Percentiles rank a stretch among this genome's conserved stretches.
phyloP scores from a whole-genome alignment of 2,113 vertebrate species.

The Pampusana beccarii region DNA sequence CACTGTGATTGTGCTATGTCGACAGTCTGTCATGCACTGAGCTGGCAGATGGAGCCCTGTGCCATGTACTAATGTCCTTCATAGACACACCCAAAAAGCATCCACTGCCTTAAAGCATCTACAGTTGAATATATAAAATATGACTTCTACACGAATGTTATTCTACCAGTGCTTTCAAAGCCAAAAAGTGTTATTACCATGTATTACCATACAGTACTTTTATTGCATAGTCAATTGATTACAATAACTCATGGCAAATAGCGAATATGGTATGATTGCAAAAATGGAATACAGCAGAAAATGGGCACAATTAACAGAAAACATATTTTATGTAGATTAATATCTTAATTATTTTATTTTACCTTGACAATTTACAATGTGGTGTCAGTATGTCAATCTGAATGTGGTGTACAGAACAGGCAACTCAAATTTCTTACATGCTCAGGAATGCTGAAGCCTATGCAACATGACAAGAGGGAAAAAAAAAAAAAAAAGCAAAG shows the following conservation, averaged over 20 bases:
- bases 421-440: background rate
- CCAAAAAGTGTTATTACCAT: slow-evolving; percentile 26
- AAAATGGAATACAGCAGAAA: background rate
- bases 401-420: background rate
- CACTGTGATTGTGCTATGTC: background rate
- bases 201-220: slow-evolving; percentile 31
- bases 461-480: background rate
- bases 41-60: background rate
- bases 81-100: background rate
- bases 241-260: background rate
- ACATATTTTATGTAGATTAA: background rate
- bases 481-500: background rate
- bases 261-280: background rate
- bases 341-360: slow-evolving; percentile 23
- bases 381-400: background rate
- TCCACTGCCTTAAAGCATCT: background rate
- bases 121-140: background rate
- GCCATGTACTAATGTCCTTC: background rate
- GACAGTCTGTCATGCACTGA: background rate
- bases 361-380: slow-evolving; percentile 10
- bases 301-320: slow-evolving; percentile 34
- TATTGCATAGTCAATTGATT: slow-evolving; percentile 55
- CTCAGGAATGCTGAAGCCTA: background rate
- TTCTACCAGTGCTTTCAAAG: background rate
- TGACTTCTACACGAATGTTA: background rate